A percentile compares a stretch with the other conserved stretches of the same genome.
Evolutionary conservation across 2,113 vertebrate genomes (phyloP).

Genomic region (Arothron firmamentum): DNA sequence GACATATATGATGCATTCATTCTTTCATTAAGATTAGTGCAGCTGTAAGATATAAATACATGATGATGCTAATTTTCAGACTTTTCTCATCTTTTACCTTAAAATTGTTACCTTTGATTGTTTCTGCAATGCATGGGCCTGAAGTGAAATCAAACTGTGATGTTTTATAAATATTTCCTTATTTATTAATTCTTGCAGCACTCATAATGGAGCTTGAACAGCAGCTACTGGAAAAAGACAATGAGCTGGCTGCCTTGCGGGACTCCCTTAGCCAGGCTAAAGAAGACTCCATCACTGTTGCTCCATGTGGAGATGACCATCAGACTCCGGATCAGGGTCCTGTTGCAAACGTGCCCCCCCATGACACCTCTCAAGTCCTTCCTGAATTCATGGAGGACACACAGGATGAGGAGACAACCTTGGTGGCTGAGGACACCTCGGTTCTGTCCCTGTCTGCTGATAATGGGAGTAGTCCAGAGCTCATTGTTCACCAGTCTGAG

Average conservation of each 20-base stretch:
- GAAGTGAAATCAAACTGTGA: not conserved
- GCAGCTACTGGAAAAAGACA: slow-evolving; percentile 66
- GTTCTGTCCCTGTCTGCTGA: slow-evolving; percentile 58
- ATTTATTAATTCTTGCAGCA: slow-evolving; percentile 28
- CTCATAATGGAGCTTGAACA: slow-evolving; percentile 58
- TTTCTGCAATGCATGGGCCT: too few relatives aligned
- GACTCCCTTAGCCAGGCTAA: slow-evolving; percentile 59
- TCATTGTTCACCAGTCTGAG: slow-evolving; percentile 65
- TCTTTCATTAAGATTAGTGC: not conserved
- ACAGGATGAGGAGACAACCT: slow-evolving; percentile 67
- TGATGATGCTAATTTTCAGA: too few relatives aligned
- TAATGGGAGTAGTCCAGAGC: slow-evolving; percentile 69
- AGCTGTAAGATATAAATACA: too few relatives aligned
- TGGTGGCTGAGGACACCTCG: slow-evolving; percentile 67
- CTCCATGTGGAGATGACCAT: slow-evolving; percentile 26
- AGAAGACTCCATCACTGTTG: slow-evolving; percentile 37
- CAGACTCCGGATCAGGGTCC: slow-evolving; percentile 23
- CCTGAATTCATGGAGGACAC: slow-evolving; percentile 51
- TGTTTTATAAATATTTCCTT: not conserved
- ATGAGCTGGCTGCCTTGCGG: slow-evolving; percentile 60
- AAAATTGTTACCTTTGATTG: too few relatives aligned
- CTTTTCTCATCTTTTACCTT: not conserved
- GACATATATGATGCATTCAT: not conserved
- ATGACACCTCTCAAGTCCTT: slow-evolving; percentile 19
- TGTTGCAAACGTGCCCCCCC: not conserved